A percentile compares a stretch with the other conserved stretches of the same genome.
Conservation (phyloP, 2,888 invertebrate genomes). For the Lymantria monacha region DNA sequence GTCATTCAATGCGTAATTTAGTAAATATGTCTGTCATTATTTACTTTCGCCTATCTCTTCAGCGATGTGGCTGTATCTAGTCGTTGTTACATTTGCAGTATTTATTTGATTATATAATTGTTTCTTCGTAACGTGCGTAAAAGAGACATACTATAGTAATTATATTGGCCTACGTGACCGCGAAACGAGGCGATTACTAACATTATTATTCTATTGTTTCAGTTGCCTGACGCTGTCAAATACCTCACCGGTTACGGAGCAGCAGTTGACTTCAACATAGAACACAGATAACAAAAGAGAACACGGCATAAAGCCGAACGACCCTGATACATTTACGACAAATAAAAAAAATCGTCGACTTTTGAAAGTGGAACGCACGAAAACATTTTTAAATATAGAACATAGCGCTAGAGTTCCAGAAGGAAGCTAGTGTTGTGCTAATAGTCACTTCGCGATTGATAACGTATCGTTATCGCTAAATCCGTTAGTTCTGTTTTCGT, state of each 20-base stretch:
- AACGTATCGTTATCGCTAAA: slow-evolving; percentile 50
- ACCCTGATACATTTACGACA: slow-evolving; percentile 51
- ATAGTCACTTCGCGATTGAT: slow-evolving; percentile 34
- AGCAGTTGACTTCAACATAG: slow-evolving; percentile 61
- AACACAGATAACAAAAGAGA: slow-evolving; percentile 33
- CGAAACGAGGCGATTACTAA: slow-evolving; percentile 37
- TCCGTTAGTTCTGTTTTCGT: slow-evolving; percentile 53
- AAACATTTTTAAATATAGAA: slow-evolving; percentile 19
- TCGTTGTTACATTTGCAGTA: not conserved
- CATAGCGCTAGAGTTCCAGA: slow-evolving; percentile 35
- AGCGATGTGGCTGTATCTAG: not conserved
- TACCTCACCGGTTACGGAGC: slow-evolving; percentile 72
- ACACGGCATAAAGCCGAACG: slow-evolving; percentile 36
- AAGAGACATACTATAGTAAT: slow-evolving; percentile 16
- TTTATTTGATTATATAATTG: not conserved
- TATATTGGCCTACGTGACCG: slow-evolving; percentile 40
- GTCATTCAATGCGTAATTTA: not conserved
- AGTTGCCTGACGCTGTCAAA: slow-evolving; percentile 68
- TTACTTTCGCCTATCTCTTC: not conserved
- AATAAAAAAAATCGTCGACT: slow-evolving; percentile 22
- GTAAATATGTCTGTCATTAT: not conserved
- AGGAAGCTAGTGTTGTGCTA: slow-evolving; percentile 54
- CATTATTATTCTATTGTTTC: slow-evolving; percentile 61
- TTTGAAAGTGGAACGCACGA: slow-evolving; percentile 33
- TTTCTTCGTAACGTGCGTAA: not conserved